Base-by-base conservation (phyloP, 1,140 invertebrate species). In the Drosophila nigromelanica region DNA sequence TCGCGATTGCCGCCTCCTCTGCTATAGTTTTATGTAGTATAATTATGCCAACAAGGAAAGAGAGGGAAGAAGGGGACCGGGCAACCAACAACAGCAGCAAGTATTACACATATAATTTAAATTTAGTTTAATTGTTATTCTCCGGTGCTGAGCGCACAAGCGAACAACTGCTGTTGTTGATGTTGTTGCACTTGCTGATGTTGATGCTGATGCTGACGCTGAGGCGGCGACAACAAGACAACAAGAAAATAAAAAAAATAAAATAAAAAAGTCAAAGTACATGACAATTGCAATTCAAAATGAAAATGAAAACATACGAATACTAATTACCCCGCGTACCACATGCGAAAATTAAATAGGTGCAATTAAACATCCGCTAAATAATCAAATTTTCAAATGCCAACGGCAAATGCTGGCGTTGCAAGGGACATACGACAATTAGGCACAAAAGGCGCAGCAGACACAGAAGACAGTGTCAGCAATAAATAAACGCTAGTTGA, bases 91-190 rank as follows among this genome's bases (percentile, higher is more conserved):
- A 14, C 39, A 51, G 15, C 67, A 71, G 73, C 63, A 74, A 58
- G 76, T 67, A 89, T 85, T 90, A 82, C 78, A 89, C 80, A 86
- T 90, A 90, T 90, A 90, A 90, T 90, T 90, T 90, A 82, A 90
- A 90, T 90, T 90, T 90, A 90, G 86, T 90, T 90, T 90, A 90
- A 90, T 90, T 90, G 86, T 90, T 90, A 77, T 90, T 90, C 86
- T 90, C 87, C 86, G 81, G 81, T 76, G 68, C 51, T 61, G 68
- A 63, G 79, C 62, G 18, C 33, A 55, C 39, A 37, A n/a, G 35
- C 27, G 37, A 51, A 30, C 48, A 51, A 33, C 30, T 51, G 48
- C 14, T 51, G 50, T 14, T 55, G 60, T 27, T 51, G 54, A 18
- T 50, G 58, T 39, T 56, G 56, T 52, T 74, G 71, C 60, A 66